Conservation (phyloP, 2,888 invertebrate species). For the Dryomyza anilis region DNA sequence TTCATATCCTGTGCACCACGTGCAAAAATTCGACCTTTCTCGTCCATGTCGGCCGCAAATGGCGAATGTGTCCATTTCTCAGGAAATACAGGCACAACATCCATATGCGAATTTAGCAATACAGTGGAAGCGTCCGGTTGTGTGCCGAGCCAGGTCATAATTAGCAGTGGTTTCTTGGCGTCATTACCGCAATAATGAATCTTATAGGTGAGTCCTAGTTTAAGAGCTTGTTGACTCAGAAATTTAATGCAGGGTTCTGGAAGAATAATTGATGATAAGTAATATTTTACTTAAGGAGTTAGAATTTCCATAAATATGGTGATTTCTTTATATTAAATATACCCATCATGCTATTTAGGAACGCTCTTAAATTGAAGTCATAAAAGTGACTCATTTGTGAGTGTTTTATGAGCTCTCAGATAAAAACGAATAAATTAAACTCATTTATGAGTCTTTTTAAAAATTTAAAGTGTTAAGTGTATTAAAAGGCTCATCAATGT, state of each 20-base stretch:
- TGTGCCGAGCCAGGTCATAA: conserved; percentile 78
- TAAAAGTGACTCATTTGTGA: too few relatives aligned
- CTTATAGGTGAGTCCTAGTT: conserved; percentile 67
- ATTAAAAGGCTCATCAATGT: too few relatives aligned
- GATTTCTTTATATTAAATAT: too few relatives aligned
- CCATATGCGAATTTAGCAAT: conserved; percentile 91
- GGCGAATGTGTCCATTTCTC: conserved; percentile 89
- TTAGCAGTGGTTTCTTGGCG: conserved; percentile 74
- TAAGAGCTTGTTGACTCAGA: conserved; percentile 20
- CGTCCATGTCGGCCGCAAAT: conserved; percentile 82
- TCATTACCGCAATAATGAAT: conserved; percentile 64
- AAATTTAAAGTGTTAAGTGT: too few relatives aligned
- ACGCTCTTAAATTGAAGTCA: too few relatives aligned
- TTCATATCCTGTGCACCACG: conserved; percentile 90
- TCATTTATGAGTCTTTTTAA: too few relatives aligned
- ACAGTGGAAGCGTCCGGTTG: conserved; percentile 71
- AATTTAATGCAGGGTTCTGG: conserved; percentile 32
- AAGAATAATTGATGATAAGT: background rate
- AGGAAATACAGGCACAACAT: conserved; percentile 92
- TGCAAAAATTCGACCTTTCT: conserved; percentile 83
- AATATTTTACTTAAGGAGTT: too few relatives aligned
- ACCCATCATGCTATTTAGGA: too few relatives aligned
- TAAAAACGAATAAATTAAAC: too few relatives aligned
- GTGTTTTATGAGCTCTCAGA: too few relatives aligned
- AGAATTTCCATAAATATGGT: too few relatives aligned